These are phyloP conservation scores for Peromyscus leucopus DNA, from an alignment of 2,113 vertebrate genomes.

Conservation along the genomic window DNA sequence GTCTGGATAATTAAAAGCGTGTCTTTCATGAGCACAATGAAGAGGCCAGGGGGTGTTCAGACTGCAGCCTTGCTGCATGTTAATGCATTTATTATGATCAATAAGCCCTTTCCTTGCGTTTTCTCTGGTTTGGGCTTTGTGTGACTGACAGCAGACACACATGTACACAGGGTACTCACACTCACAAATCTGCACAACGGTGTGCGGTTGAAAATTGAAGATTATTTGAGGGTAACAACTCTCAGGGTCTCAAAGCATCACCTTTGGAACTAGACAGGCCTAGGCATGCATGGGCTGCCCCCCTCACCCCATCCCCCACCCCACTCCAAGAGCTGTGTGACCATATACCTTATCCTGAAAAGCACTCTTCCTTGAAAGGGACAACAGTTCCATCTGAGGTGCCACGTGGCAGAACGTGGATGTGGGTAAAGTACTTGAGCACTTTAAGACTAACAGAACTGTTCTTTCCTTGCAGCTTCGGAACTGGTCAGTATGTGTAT, in stretches of 20 bases:
- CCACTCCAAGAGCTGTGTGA: neutral
- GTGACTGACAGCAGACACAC: slow-evolving; percentile 58
- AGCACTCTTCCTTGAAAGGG: neutral
- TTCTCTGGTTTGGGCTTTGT: slow-evolving; percentile 61
- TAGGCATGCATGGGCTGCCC: neutral
- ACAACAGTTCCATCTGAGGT: neutral
- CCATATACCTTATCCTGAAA: fast-evolving
- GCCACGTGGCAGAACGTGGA: fast-evolving
- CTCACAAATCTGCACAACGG: neutral
- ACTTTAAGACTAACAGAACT: neutral
- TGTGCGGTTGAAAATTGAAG: neutral
- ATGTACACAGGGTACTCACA: neutral
- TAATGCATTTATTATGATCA: slow-evolving; percentile 86
- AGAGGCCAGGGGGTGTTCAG: slow-evolving; percentile 86
- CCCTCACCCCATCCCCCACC: too few species aligned
- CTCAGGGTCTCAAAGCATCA: neutral
- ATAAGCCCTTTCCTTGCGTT: slow-evolving; percentile 78
- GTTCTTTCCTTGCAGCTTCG: slow-evolving; percentile 86
- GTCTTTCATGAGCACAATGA: slow-evolving; percentile 89
- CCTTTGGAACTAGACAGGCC: neutral
- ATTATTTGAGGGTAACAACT: neutral
- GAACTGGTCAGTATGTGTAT: slow-evolving; percentile 94
- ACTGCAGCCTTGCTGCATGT: slow-evolving; percentile 83
- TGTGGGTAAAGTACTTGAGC: neutral
- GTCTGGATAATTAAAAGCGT: slow-evolving; percentile 89